Base-by-base conservation (phyloP, 2,797 vertebrate genomes). In the Neomorphus geoffroyi region DNA sequence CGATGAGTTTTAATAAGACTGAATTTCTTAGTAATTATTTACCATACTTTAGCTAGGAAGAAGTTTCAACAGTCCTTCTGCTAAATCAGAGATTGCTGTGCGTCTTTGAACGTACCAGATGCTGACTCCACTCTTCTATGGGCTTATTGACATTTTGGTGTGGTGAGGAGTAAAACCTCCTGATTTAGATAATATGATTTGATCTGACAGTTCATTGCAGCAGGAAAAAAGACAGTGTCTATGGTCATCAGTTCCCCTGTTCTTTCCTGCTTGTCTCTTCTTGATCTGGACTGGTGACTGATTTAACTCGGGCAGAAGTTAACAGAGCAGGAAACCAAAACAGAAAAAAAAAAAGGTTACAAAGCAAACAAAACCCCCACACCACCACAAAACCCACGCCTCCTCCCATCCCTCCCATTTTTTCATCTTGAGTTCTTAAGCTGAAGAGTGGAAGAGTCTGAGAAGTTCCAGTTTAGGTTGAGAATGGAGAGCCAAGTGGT, bases 81-180 rank as follows among this genome's bases (percentile, higher is more conserved):
- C 74, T 73, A 73, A 65, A 39, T 75, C 35, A 30, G 39, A 79
- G 45, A 28, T 80, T 88, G 58, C 45, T 17, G 8, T 28, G 3
- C 11, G 10, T 71, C 39, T 86, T 54, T 50, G 57, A 64, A 62
- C 13, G 4, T 57, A 66, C 10, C 22, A 30, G 16, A 32, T 1
- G 2, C 48, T 50, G 58, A 23, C 53, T 79, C 16, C 11, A 10
- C 0, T 90, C 35, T 78, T 72, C 35, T 58, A 0, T 46, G 48
- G 35, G 10, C 39, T 85, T 87, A 46, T 0, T 67, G 43, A 50
- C 13, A 13, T 73, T 43, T 53, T 4, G 5, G 43, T 81, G 57
- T 30, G 1, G 3, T 66, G 32, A 66, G 18, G 64, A 77, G 11
- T 84, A 56, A 37, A 69, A 26, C 37, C 28, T 91, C 12, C 10